Evolutionary conservation across 2,113 vertebrate species (phyloP), one percentile per base, ranked within the genome.

Genomic region (Chloebia gouldiae): DNA sequence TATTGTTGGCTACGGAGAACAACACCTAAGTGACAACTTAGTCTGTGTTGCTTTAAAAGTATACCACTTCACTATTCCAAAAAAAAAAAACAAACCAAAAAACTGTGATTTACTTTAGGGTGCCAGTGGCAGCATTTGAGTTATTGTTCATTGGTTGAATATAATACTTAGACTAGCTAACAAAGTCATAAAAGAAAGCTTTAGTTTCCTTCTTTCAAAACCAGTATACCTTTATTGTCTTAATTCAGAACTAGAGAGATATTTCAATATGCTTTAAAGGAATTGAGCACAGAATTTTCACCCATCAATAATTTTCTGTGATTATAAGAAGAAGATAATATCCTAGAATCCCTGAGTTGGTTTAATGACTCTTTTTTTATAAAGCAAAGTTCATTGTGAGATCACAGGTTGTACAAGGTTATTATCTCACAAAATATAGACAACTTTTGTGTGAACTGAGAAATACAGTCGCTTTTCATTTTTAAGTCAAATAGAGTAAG

Each of bases 331-430:
- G 37, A 75, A 94, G 90, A 84, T 86, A 85, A 90, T 94, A 87
- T 49, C 19, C 61, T 75, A 50, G 84, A 90, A 79, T 91, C 61
- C 22, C 22, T 57, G 75, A 61, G 25, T 14, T 90, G 13, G 11
- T 78, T 91, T 88, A 75, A 90, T 86, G 56, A 50, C 35, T 90
- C 19, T 78, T 82, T 90, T 90, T 95, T 90, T 50, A 81, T 91
- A 30, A 90, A 68, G 35, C 79, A 40, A 80, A 94, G 28, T 92
- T 94, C 68, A 75, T 56, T 76, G 22, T 75, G 70, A 92, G 53
- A 92, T 95, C 78, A 91, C 66, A 82, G 75, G 93, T 93, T 82
- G 53, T 86, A 75, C n/a, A 95, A 91, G 77, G 94, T 95, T 81
- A 80, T 96, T 89, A 61, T 95, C 92, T 95, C 56, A 72, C 31